Base-by-base conservation (phyloP, 2,797 vertebrate species). In the Vireo griseus region DNA sequence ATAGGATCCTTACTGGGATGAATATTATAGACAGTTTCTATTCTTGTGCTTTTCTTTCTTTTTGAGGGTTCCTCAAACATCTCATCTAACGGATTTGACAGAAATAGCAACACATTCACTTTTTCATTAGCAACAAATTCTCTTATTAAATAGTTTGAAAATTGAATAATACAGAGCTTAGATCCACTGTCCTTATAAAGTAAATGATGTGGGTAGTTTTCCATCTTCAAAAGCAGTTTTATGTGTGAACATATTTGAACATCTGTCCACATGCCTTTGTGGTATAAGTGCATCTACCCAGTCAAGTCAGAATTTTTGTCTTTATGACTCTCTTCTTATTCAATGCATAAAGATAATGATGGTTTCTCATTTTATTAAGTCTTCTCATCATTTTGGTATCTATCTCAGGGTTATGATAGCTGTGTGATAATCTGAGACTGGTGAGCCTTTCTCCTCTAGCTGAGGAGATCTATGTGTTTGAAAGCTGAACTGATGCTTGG, bases 71-170 rank as follows among this genome's bases (percentile, higher is more conserved):
- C 20, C 73, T 77, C 55, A 72, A 85, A 44, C 21, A 40, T 83
- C 17, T 72, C 3, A 18, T 86, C 51, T 78, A 78, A 68, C 1
- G 13, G 39, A 75, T 76, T 51, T 92, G 61, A 87, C 68, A 83
- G 73, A 75, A 82, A 62, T 90, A 76, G 72, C 72, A 89, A 24
- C 39, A 40, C 17, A 37, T 55, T 94, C 24, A 48, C 68, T 94
- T 94, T 92, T 92, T 95, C 77, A 84, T 88, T 87, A 95, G 69
- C 69, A 90, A 92, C 61, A 95, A 81, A 91, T 83, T 69, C 29
- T 55, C 26, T 77, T 92, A 72, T 69, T 94, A 79, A 94, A 80
- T 68, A 42, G 33, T 63, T 73, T 79, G 48, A 62, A 93, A 94
- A 87, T 11, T 37, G 57, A 85, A 33, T 67, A 88, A 81, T 65